A percentile compares a stretch with the other conserved stretches of the same genome.
phyloP scores from a whole-genome alignment of 1,140 invertebrate genomes.

The Archivesica marissinica region DNA sequence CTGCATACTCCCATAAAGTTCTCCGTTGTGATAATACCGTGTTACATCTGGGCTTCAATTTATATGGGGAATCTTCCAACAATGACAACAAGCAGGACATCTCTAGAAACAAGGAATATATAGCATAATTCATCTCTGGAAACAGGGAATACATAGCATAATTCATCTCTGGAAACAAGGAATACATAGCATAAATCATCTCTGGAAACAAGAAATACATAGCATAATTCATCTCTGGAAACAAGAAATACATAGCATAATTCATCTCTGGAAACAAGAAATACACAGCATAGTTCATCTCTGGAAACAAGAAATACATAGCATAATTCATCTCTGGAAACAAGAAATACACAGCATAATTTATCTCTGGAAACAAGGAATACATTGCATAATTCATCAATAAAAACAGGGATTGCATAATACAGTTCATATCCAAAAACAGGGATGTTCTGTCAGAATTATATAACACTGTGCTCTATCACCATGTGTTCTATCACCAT shows the following conservation, averaged over 20 bases:
- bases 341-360: too few relatives aligned
- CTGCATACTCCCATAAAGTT: conserved; percentile 95
- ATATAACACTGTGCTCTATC: too few relatives aligned
- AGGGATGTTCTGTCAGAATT: too few relatives aligned
- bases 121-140: not conserved
- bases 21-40: conserved; percentile 91
- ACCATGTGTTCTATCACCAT: too few relatives aligned
- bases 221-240: not conserved
- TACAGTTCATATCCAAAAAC: too few relatives aligned
- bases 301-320: conserved; percentile 85
- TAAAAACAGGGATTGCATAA: too few relatives aligned
- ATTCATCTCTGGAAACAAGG: too few relatives aligned
- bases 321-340: not conserved
- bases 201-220: conserved; percentile 85
- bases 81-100: conserved; percentile 92
- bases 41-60: conserved; percentile 90
- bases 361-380: conserved; percentile 87
- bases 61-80: conserved; percentile 88
- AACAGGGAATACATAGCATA: too few relatives aligned
- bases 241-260: too few relatives aligned
- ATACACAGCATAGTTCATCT: too few relatives aligned
- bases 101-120: conserved; percentile 86
- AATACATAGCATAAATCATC: too few relatives aligned
- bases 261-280: too few relatives aligned
- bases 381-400: not conserved